Evolutionary conservation across 2,113 vertebrate genomes (phyloP), one percentile per base, ranked within the genome.

Genomic region (Polypterus bichir): DNA sequence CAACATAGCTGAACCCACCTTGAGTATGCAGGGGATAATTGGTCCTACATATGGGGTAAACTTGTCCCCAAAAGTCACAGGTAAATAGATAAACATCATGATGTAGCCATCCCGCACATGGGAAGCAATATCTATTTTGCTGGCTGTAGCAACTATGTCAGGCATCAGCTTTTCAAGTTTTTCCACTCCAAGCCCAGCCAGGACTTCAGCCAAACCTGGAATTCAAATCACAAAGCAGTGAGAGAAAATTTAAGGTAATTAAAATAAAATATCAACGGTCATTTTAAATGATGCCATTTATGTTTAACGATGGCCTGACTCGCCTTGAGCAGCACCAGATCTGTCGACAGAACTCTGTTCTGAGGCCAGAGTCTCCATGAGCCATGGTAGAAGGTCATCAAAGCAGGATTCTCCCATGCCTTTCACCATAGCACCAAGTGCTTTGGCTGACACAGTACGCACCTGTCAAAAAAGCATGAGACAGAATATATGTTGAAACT

Each of bases 21-120:
- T 99, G 57, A 99, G 93, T 64, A 99, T 97, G 70, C 94, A 97
- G 56, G 96, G 96, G 71, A 99, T 94, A 80, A 98, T 98, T 66
- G 94, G 94, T 45, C 96, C 96, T 52, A 99, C 93, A 0, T 99
- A 98, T 6, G 95, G 93, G 45, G 91, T 99, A 64, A 99, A 97
- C 66, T 83, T 92, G 65, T 98, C 93, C 69, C 96, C 96, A 58
- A 99, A 99, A 59, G 96, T 99, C 68, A 98, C 91, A 0, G 96
- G 95, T 70, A 99, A 78, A 73, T 98, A 98, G 81, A 97, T 98
- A 77, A 99, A 99, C 96, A 99, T 97, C 95, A 99, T 98, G 68
- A 99, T 97, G 72, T 99, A 99, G 62, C 96, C 96, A n/a, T 99
- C 96, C 61, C 96, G 89, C 65, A 99, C 96, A 0, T 99, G 93